Evolutionary conservation across 1,140 invertebrate species (phyloP).

Genomic region (Phymorhynchus buccinoides): DNA sequence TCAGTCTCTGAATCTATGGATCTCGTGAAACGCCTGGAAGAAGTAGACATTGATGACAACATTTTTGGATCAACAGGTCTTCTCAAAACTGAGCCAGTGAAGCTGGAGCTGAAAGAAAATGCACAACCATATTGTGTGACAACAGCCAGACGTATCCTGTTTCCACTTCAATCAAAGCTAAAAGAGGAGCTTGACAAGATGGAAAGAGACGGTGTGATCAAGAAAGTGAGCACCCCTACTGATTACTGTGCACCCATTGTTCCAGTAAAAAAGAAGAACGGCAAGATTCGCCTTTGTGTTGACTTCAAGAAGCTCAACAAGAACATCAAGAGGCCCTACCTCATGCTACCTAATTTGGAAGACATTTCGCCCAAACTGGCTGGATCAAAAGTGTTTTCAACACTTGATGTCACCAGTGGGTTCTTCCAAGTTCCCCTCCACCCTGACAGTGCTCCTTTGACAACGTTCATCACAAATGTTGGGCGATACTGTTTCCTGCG

Average conservation of each 20-base stretch:
- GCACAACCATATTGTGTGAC: slow-evolving; percentile 47
- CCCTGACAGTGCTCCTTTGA: slow-evolving; percentile 37
- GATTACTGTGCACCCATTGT: slow-evolving; percentile 58
- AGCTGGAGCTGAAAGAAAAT: slow-evolving; percentile 48
- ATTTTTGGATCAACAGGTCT: neutral
- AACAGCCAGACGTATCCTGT: slow-evolving; percentile 60
- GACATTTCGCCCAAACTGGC: slow-evolving; percentile 41
- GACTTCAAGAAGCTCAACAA: slow-evolving; percentile 43
- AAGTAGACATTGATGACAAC: neutral
- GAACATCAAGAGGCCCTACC: slow-evolving; percentile 1
- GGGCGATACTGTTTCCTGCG: slow-evolving; percentile 67
- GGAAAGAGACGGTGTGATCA: slow-evolving; percentile 56
- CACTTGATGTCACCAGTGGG: slow-evolving; percentile 39
- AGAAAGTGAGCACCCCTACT: slow-evolving; percentile 51
- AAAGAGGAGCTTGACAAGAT: slow-evolving; percentile 63
- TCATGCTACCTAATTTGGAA: slow-evolving; percentile 43
- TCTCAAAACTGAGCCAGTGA: slow-evolving; percentile 30
- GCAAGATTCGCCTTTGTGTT: slow-evolving; percentile 62
- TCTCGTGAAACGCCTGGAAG: neutral
- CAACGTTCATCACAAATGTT: slow-evolving; percentile 66
- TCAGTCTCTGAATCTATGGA: slow-evolving; percentile 11
- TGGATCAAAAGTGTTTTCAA: slow-evolving; percentile 65
- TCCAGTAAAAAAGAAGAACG: slow-evolving; percentile 48
- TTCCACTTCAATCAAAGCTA: slow-evolving; percentile 58
- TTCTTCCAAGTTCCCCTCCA: slow-evolving; percentile 46